These are phyloP conservation scores for Tenebrio molitor DNA, from an alignment of 1,140 invertebrate genomes.

Conservation along the genomic window DNA sequence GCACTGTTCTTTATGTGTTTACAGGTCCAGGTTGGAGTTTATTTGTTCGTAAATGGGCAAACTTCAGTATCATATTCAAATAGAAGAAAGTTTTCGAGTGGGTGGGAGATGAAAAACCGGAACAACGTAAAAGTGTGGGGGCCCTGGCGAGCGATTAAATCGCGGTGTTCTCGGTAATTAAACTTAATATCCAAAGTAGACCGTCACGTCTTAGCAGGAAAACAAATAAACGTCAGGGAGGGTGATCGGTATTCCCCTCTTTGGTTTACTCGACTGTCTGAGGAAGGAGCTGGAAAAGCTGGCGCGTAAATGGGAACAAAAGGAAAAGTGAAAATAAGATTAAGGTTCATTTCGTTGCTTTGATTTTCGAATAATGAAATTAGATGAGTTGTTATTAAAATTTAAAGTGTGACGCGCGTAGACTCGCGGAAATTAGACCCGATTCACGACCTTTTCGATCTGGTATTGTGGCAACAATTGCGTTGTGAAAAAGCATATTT, in stretches of 20 bases:
- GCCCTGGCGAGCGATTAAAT: too few relatives aligned
- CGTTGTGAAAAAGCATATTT: too few relatives aligned
- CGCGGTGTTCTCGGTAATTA: constrained; percentile 52
- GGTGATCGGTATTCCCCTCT: constrained; percentile 45
- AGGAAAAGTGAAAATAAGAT: constrained; percentile 38
- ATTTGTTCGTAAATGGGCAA: too few relatives aligned
- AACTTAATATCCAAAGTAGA: constrained; percentile 59
- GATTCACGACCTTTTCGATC: too few relatives aligned
- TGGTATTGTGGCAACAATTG: too few relatives aligned
- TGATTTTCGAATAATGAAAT: constrained; percentile 30
- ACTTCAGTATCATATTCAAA: too few relatives aligned
- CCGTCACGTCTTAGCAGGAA: constrained; percentile 53
- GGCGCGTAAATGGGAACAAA: constrained; percentile 31
- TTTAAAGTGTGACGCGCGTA: constrained; percentile 5
- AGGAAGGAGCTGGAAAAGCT: constrained; percentile 33
- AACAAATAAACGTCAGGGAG: constrained; percentile 52
- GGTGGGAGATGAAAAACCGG: too few relatives aligned
- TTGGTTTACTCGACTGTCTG: constrained; percentile 5
- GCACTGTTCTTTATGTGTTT: too few relatives aligned
- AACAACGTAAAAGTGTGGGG: too few relatives aligned
- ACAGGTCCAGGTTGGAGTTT: too few relatives aligned
- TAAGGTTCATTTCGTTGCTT: constrained; percentile 40
- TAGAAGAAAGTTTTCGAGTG: too few relatives aligned
- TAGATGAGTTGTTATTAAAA: constrained; percentile 21
- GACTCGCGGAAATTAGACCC: neutral